Conservation (phyloP, 2,888 invertebrate genomes). For the Alviniconcha strummeri region DNA sequence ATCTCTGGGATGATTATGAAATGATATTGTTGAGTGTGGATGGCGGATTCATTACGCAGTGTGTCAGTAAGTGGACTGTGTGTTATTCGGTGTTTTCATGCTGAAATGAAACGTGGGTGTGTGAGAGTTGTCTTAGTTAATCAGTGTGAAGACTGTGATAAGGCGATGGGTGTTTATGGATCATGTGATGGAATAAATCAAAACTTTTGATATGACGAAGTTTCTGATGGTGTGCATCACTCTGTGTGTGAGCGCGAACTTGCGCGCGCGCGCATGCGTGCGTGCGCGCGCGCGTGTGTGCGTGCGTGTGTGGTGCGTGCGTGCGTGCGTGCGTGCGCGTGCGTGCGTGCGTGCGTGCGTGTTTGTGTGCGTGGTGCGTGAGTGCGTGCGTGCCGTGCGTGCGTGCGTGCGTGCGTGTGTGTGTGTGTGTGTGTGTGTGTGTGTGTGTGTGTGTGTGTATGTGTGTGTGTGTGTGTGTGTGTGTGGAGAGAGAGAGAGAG, state of each 20-base stretch:
- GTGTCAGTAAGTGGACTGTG: too few species aligned
- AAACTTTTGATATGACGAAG: too few species aligned
- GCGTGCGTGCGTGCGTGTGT: background rate
- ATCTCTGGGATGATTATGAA: too few species aligned
- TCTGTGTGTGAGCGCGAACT: background rate
- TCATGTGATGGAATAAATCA: too few species aligned
- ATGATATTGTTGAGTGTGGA: too few species aligned
- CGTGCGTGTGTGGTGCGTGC: background rate
- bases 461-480: background rate
- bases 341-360: background rate
- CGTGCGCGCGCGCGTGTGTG: background rate
- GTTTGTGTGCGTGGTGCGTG: background rate
- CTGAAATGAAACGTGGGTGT: too few species aligned
- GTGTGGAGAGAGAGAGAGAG: background rate
- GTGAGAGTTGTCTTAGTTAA: too few species aligned
- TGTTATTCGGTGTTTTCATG: too few species aligned
- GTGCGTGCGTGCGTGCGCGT: slow-evolving; percentile 9
- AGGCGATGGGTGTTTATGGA: too few species aligned
- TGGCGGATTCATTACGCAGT: too few species aligned
- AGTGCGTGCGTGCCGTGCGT: background rate
- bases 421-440: slow-evolving; percentile 2
- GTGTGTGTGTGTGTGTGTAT: slow-evolving; percentile 8
- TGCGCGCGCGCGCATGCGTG: background rate
- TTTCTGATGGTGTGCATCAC: background rate
- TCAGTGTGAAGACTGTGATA: too few species aligned